phyloP scores from a whole-genome alignment of 1,140 invertebrate species.

The Potamilus streckersoni region DNA sequence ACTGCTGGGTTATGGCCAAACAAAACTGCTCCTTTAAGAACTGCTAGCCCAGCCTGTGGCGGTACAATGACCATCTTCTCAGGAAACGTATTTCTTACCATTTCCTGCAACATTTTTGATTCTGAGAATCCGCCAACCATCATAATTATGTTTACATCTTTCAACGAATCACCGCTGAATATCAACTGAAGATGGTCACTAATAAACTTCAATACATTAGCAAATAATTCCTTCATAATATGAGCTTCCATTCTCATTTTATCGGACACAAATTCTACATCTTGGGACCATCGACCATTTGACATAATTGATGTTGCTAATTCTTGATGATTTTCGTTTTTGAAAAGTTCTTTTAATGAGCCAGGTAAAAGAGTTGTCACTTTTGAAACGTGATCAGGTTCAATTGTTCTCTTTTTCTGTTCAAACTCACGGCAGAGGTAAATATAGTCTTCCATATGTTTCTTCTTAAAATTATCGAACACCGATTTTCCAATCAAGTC shows the following conservation, averaged over 20 bases:
- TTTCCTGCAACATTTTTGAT: conserved; percentile 19
- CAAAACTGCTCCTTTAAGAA: conserved; percentile 28
- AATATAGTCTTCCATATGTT: conserved; percentile 10
- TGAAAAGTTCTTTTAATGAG: conserved; percentile 5
- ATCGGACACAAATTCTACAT: not conserved
- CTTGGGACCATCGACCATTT: not conserved
- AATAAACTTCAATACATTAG: conserved; percentile 9
- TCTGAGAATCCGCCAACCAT: conserved; percentile 35
- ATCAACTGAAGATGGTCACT: conserved; percentile 14
- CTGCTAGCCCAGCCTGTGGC: conserved; percentile 10
- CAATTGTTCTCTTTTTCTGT: conserved; percentile 14
- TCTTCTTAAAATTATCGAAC: no score
- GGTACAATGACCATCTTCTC: conserved; percentile 19
- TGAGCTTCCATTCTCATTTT: conserved; percentile 19
- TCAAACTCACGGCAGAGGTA: conserved; percentile 22
- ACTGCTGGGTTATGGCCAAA: conserved; percentile 17
- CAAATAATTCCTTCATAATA: conserved; percentile 15
- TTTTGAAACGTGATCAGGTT: conserved; percentile 7
- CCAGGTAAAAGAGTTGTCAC: conserved; percentile 15
- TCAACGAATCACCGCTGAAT: conserved; percentile 2
- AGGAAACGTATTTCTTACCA: conserved; percentile 11
- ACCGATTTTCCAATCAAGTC: not conserved
- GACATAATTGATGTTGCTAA: not conserved
- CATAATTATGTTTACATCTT: conserved; percentile 7
- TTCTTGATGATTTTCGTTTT: not conserved